A percentile compares a stretch with the other conserved stretches of the same genome.
Conservation (phyloP, 1,140 invertebrate species). For the Aphaenogaster ashmeadi region DNA sequence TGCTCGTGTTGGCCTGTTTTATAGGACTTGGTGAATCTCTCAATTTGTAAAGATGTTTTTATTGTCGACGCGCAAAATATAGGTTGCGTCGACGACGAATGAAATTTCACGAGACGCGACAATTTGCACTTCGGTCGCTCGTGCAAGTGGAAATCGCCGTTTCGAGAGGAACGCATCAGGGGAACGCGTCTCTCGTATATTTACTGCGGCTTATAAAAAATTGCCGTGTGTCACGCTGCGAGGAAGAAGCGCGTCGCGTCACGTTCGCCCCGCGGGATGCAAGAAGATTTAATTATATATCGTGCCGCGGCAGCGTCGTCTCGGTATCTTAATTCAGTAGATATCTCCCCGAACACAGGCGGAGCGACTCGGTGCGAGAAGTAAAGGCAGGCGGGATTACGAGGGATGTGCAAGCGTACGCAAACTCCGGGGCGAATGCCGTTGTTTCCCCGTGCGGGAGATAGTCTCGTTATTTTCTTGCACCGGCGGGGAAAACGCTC, state of each 20-base stretch:
- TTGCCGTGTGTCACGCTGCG: background rate
- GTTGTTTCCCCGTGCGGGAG: background rate
- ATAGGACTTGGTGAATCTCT: no score
- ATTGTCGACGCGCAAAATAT: background rate
- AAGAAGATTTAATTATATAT: constrained; percentile 64
- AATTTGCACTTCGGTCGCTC: constrained; percentile 15
- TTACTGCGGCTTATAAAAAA: constrained; percentile 43
- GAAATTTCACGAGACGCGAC: background rate
- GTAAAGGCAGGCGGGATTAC: constrained; percentile 39
- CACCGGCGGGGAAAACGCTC: background rate
- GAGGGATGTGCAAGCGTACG: constrained; percentile 33
- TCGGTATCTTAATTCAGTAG: constrained; percentile 57
- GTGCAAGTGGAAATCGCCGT: constrained; percentile 6
- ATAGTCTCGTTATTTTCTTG: constrained; percentile 49
- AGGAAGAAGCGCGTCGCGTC: constrained; percentile 36
- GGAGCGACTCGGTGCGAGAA: constrained; percentile 31
- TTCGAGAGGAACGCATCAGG: background rate
- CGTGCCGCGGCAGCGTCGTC: constrained; percentile 23
- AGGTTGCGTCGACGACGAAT: background rate
- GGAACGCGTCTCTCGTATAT: background rate
- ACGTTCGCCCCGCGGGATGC: background rate
- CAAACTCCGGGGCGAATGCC: constrained; percentile 31
- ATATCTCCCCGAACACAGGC: constrained; percentile 35
- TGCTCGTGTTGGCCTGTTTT: no score
- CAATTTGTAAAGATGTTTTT: no score